A percentile compares a stretch with the other conserved stretches of the same genome.
Conservation (phyloP, 2,888 invertebrate genomes). For the Ornithoptera priamus region DNA sequence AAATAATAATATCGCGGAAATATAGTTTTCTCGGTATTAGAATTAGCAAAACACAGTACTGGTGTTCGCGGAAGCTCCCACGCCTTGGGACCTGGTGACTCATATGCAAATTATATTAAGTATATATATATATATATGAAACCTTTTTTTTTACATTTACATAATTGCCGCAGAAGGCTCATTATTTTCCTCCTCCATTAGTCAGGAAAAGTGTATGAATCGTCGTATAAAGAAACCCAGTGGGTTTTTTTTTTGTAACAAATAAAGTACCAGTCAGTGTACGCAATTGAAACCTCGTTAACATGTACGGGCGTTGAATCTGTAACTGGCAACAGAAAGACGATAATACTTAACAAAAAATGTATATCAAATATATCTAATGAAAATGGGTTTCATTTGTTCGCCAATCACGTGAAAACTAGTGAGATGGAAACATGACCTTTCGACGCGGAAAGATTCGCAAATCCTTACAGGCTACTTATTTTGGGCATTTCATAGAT, state of each 20-base stretch:
- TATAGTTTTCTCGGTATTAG: constrained; percentile 18
- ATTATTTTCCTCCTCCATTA: neutral
- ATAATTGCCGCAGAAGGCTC: neutral
- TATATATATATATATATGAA: neutral
- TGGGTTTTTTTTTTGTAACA: neutral
- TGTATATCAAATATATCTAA: too few species aligned
- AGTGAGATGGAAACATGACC: too few species aligned
- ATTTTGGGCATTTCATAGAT: too few species aligned
- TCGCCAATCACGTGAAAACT: too few species aligned
- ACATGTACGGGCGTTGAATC: neutral
- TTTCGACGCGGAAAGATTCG: too few species aligned
- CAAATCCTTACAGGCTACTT: too few species aligned
- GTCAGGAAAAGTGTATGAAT: neutral
- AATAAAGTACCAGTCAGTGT: neutral
- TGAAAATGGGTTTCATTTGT: too few species aligned
- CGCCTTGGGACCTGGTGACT: neutral
- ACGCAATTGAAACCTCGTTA: constrained; percentile 1
- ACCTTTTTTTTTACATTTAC: neutral
- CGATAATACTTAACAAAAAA: too few species aligned
- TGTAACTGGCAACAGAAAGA: too few species aligned
- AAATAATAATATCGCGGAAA: constrained; percentile 18
- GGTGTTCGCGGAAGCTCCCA: constrained; percentile 17
- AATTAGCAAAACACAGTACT: neutral
- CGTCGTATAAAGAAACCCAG: neutral
- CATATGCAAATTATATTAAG: neutral